Evolutionary conservation across 2,113 vertebrate genomes (phyloP), one percentile per base, ranked within the genome.

Genomic region (Vulpes ferrilata): DNA sequence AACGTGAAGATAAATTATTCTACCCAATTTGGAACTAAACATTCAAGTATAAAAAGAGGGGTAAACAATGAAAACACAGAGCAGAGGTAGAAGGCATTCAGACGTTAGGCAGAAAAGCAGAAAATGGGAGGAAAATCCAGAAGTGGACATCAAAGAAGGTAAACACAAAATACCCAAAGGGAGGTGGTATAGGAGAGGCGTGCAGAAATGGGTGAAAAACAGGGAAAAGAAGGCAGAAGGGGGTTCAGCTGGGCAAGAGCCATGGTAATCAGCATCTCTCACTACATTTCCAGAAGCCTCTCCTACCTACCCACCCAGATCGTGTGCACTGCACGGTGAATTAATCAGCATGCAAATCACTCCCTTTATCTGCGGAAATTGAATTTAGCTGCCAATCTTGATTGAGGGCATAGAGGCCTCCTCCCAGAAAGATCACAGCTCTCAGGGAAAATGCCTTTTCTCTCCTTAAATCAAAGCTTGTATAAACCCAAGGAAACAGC

Each of bases 301-400:
- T 43, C 93, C 57, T 30, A 53, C 78, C 96, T 27, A 20, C 88
- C 88, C 60, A 65, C 83, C 95, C 73, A 22, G 93, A 87, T 69
- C 57, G 3, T 67, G 85, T 30, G 82, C 89, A 51, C 57, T 22
- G 88, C 60, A 67, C 85, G 71, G 73, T 51, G 95, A 96, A 96
- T 98, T 97, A 95, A 98, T 96, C 95, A 96, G 88, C 95, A 96
- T 97, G 94, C 55, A 97, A 96, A 97, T 97, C 73, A 25, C 62
- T 38, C 92, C 94, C 92, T 98, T 97, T 90, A 86, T 97, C 97
- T 90, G 88, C 4, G 38, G 95, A 97, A 98, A 98, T 97, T 88
- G 91, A 97, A 98, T 98, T 97, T 96, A 96, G 96, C 94, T 97
- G 96, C 93, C 96, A 97, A 71, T 97, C 96, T 96, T 94, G 94